Conservation (phyloP, 2,888 invertebrate species). For the Drosophila subquinaria region DNA sequence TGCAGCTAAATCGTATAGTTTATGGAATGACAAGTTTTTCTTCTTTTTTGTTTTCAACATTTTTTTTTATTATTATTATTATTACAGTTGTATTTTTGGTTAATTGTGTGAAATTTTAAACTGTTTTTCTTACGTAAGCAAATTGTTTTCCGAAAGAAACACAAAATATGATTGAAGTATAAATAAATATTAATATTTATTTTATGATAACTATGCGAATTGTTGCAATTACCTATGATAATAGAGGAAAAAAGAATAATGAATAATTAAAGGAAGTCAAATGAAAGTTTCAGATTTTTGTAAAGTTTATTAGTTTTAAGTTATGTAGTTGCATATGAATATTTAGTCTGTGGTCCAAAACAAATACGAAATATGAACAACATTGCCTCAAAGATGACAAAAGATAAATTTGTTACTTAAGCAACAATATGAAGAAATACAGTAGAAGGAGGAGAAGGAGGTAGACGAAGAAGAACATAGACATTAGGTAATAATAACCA, state of each 20-base stretch:
- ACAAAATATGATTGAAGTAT: constrained; percentile 9
- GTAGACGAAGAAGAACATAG: constrained; percentile 10
- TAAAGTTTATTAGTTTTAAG: constrained; percentile 58
- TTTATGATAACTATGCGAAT: constrained; percentile 23
- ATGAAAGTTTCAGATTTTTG: constrained; percentile 23
- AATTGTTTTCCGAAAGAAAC: constrained; percentile 3
- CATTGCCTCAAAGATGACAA: constrained; percentile 43
- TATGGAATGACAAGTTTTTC: background rate
- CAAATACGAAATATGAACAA: constrained; percentile 28
- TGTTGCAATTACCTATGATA: constrained; percentile 16
- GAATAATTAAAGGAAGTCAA: constrained; percentile 8
- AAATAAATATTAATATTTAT: constrained; percentile 43
- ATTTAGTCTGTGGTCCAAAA: constrained; percentile 56
- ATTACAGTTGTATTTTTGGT: constrained; percentile 10
- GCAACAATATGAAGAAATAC: constrained; percentile 5
- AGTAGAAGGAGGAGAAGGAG: background rate
- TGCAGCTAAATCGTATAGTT: constrained; percentile 37
- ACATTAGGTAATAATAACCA: constrained; percentile 19
- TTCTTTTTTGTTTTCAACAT: background rate
- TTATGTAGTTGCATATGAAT: constrained; percentile 35
- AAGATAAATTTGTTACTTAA: constrained; percentile 19
- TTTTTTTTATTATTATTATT: background rate
- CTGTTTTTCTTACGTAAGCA: constrained; percentile 9
- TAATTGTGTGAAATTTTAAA: constrained; percentile 4
- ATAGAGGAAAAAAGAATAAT: constrained; percentile 2